Percentiles rank a stretch among this genome's conserved stretches.
phyloP scores from a whole-genome alignment of 2,797 vertebrate species.

The Squalus acanthias region DNA sequence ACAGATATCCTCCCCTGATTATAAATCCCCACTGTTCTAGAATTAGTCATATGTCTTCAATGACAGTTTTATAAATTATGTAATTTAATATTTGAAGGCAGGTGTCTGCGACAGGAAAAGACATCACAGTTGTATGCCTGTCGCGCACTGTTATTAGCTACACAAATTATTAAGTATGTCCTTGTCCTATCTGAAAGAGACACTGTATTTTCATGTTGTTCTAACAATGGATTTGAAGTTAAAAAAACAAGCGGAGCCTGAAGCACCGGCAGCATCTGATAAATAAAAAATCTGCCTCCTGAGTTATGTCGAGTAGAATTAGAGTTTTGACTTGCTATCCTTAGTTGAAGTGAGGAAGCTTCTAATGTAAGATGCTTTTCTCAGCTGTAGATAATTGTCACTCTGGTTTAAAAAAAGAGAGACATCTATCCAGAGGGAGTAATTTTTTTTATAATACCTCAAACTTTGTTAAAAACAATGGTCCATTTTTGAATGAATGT shows the following conservation, averaged over 20 bases:
- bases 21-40: not conserved
- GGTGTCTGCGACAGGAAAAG: constrained; percentile 50
- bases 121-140: constrained; percentile 45
- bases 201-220: not conserved
- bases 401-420: constrained; percentile 42
- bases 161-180: constrained; percentile 46
- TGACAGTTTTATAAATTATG: constrained; percentile 41
- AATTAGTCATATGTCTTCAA: constrained; percentile 41
- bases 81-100: constrained; percentile 46
- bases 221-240: not conserved
- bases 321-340: not conserved
- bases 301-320: not conserved
- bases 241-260: constrained; percentile 42
- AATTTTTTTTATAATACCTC: constrained; percentile 48
- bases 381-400: constrained; percentile 49
- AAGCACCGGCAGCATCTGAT: constrained; percentile 57
- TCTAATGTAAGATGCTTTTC: constrained; percentile 41
- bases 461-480: constrained; percentile 54
- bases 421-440: constrained; percentile 46
- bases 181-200: not conserved
- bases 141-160: constrained; percentile 46
- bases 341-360: constrained; percentile 40
- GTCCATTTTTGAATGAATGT: constrained; percentile 47
- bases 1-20: constrained; percentile 39
- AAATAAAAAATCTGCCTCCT: constrained; percentile 6